Evolutionary conservation across 64 coral and sea anemone genomes (phyloP).

Genomic region (Actinia equina): DNA sequence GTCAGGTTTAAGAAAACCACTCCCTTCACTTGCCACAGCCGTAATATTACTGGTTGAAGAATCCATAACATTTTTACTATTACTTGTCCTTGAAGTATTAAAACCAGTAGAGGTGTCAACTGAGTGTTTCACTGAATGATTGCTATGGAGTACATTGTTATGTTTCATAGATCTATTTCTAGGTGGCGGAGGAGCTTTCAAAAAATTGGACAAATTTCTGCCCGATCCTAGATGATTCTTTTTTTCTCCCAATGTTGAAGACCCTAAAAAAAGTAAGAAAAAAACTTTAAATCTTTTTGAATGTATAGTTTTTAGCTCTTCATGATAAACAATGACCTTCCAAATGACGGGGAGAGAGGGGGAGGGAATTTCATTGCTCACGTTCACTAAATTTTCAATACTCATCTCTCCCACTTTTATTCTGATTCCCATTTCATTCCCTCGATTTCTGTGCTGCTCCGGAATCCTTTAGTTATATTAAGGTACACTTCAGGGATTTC

Average conservation of each 20-base stretch:
- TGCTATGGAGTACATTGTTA: slow-evolving; percentile 16
- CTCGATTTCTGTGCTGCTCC: too few species aligned
- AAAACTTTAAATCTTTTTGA: neutral
- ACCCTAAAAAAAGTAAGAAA: neutral
- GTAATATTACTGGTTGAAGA: slow-evolving; percentile 21
- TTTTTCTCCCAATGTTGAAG: neutral
- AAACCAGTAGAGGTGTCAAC: slow-evolving; percentile 35
- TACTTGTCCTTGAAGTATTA: slow-evolving; percentile 5
- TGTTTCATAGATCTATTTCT: slow-evolving; percentile 76
- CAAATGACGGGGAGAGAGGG: too few species aligned
- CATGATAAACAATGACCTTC: too few species aligned
- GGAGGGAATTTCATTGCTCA: too few species aligned
- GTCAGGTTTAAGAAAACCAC: slow-evolving; percentile 50
- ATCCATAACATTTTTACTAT: slow-evolving; percentile 55
- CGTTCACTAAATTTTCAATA: too few species aligned
- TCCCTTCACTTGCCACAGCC: neutral
- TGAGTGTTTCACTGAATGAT: slow-evolving; percentile 13
- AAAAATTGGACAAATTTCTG: slow-evolving; percentile 71
- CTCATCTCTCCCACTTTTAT: too few species aligned
- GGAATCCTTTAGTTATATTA: too few species aligned
- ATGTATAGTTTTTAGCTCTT: too few species aligned
- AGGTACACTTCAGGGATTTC: too few species aligned
- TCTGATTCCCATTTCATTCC: too few species aligned
- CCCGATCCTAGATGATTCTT: neutral
- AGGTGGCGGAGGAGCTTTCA: slow-evolving; percentile 85